Conservation (phyloP, 2,113 vertebrate species). For the rat (Rattus norvegicus) region GRCr8 NC_086019.1:226737501-226738000, state of each 20-base stretch:
- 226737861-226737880: neutral
- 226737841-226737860: neutral
- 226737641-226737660: neutral
- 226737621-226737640: neutral
- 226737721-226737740: neutral
- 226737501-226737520: neutral
- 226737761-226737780: neutral
- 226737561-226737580: neutral
- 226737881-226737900: neutral
- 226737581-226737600: neutral
- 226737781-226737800: neutral
- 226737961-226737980: neutral
- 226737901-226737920: neutral
- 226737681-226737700: neutral
- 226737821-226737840: neutral
- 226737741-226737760: neutral
- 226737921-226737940: neutral
- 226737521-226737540: neutral
- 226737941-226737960: neutral
- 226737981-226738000: slow-evolving; percentile 3
- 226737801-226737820: neutral
- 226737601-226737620: neutral
- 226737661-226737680: neutral
- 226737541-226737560: neutral
- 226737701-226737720: too few relatives aligned